A percentile compares a stretch with the other conserved stretches of the same genome.
phyloP scores from a whole-genome alignment of 2,113 vertebrate genomes.

The Lepisosteus osseus region DNA sequence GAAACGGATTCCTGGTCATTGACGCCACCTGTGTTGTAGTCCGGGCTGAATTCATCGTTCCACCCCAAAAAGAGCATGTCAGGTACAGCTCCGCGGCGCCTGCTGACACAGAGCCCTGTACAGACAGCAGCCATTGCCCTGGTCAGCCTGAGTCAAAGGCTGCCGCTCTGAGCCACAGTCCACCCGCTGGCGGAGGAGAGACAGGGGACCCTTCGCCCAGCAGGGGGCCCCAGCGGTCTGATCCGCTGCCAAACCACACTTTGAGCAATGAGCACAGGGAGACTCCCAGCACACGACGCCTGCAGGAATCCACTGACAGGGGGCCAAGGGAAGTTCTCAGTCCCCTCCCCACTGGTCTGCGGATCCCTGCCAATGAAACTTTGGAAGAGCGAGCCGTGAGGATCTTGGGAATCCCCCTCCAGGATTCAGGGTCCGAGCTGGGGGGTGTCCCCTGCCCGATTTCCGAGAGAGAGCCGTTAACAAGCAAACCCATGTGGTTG shows the following conservation, averaged over 20 bases:
- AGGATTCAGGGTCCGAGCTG: constrained; percentile 10
- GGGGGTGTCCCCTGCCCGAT: no score
- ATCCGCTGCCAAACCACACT: no score
- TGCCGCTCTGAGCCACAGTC: no score
- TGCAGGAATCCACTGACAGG: neutral
- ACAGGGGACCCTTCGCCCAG: neutral
- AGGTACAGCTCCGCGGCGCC: constrained; percentile 34
- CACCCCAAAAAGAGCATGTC: constrained; percentile 67
- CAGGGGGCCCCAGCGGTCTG: no score
- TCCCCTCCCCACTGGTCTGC: neutral
- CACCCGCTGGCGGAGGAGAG: no score
- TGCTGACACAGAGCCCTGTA: neutral
- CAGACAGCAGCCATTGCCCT: no score
- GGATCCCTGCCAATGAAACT: constrained; percentile 31
- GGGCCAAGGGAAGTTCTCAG: constrained; percentile 15
- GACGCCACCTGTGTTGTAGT: constrained; percentile 83
- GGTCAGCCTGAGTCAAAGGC: no score
- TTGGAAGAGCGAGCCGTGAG: constrained; percentile 55
- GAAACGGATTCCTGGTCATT: constrained; percentile 67
- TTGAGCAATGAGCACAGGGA: neutral
- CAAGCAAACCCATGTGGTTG: no score
- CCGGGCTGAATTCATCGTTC: constrained; percentile 71
- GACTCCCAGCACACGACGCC: constrained; percentile 3
- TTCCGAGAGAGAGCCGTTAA: no score
- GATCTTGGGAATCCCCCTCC: constrained; percentile 54